phyloP scores from a whole-genome alignment of 2,113 vertebrate genomes.

The Brachypteracias leptosomus region DNA sequence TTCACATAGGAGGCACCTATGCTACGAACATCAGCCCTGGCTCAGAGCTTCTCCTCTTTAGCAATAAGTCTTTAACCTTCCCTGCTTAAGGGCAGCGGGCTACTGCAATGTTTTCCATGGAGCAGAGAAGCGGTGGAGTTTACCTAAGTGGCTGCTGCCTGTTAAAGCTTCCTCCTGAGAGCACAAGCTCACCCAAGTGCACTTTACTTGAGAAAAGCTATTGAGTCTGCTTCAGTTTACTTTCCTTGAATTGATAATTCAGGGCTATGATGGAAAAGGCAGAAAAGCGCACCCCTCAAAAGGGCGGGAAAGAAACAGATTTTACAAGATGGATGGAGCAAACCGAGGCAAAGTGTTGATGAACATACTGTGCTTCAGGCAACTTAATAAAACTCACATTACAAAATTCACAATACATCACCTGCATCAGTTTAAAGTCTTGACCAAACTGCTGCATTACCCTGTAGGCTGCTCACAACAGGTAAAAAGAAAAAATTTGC shows the following conservation, averaged over 20 bases:
- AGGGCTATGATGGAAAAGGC: not conserved
- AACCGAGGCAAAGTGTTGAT: conserved; percentile 8
- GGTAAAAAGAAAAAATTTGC: not conserved
- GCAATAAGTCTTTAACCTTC: not conserved
- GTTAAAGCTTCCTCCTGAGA: not conserved
- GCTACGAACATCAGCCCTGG: not conserved
- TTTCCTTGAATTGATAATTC: not conserved
- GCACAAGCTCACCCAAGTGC: not conserved
- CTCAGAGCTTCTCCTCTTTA: not conserved
- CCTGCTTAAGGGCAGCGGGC: not conserved
- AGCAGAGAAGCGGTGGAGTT: not conserved
- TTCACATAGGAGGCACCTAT: not conserved
- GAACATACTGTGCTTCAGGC: not conserved
- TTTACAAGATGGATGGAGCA: not conserved
- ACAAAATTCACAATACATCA: conserved; percentile 10
- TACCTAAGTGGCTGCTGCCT: not conserved
- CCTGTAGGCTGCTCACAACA: not conserved
- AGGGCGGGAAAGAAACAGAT: not conserved
- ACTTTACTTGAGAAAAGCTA: not conserved
- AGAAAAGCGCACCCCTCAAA: not conserved
- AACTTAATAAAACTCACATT: conserved; percentile 5
- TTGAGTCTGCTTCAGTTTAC: not conserved
- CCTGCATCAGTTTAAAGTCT: not conserved
- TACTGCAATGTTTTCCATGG: not conserved
- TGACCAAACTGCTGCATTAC: not conserved